These are phyloP conservation scores for Macaria notata DNA, from an alignment of 2,888 invertebrate species.

Conservation along the genomic window DNA sequence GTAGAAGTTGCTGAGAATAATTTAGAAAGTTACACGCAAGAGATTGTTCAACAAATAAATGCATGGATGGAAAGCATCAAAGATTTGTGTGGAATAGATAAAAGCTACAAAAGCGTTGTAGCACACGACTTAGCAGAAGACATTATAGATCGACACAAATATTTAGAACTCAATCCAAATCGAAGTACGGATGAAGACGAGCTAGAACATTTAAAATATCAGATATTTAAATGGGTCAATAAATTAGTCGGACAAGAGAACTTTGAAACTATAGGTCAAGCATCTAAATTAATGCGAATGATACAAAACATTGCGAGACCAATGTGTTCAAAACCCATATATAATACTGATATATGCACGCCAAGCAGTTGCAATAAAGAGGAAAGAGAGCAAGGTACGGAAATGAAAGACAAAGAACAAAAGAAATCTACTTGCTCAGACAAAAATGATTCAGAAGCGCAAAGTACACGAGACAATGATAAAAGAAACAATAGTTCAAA, in stretches of 20 bases:
- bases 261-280: conserved; percentile 45
- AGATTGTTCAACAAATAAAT: conserved; percentile 50
- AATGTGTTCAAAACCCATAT: conserved; percentile 27
- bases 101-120: conserved; percentile 43
- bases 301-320: conserved; percentile 53
- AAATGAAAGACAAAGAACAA: too few relatives aligned
- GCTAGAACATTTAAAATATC: conserved; percentile 61
- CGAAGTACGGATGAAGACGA: conserved; percentile 45
- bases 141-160: conserved; percentile 60
- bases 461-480: not conserved
- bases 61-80: conserved; percentile 53
- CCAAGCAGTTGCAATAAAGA: too few relatives aligned
- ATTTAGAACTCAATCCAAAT: conserved; percentile 49
- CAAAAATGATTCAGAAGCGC: too few relatives aligned
- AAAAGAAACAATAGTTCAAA: not conserved
- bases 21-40: conserved; percentile 39
- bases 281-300: conserved; percentile 49
- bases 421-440: too few relatives aligned
- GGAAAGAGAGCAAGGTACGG: too few relatives aligned
- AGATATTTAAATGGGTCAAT: conserved; percentile 66
- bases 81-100: conserved; percentile 34
- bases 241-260: conserved; percentile 53
- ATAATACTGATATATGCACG: not conserved
- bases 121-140: conserved; percentile 58
- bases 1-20: conserved; percentile 38